A percentile compares a stretch with the other conserved stretches of the same genome.
Evolutionary conservation across 2,888 invertebrate species (phyloP).

Genomic region (Willowsia nigromaculata): DNA sequence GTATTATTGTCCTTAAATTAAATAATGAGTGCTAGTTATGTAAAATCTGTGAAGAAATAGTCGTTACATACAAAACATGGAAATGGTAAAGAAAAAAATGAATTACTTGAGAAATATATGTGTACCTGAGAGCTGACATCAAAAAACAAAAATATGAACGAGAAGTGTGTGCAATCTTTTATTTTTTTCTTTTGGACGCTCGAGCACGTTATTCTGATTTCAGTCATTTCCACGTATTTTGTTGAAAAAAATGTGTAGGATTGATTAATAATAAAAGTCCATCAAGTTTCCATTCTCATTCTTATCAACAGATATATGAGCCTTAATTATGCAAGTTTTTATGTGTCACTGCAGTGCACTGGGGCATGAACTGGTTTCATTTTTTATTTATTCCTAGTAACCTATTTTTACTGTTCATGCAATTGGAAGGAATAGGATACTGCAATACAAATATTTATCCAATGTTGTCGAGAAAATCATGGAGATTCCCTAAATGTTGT

Average conservation of each 20-base stretch:
- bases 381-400: no score
- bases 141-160: constrained; percentile 31
- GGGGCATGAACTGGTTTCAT: no score
- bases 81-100: constrained; percentile 59
- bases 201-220: constrained; percentile 44
- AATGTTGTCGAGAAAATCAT: no score
- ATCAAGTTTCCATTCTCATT: constrained; percentile 12
- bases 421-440: no score
- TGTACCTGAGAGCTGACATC: constrained; percentile 73
- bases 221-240: constrained; percentile 45
- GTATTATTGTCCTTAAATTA: constrained; percentile 67
- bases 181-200: constrained; percentile 50
- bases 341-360: neutral
- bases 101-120: constrained; percentile 69
- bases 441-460: no score
- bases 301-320: neutral
- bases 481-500: no score
- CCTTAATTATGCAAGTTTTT: neutral
- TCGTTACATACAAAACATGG: constrained; percentile 66
- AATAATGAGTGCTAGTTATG: constrained; percentile 71
- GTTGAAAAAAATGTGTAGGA: constrained; percentile 38
- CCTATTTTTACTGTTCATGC: no score
- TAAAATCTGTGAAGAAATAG: constrained; percentile 72
- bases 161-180: constrained; percentile 16
- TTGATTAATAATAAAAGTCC: constrained; percentile 32